Evolutionary conservation across 2,113 vertebrate genomes (phyloP).

Genomic region (Phrynosoma platyrhinos): DNA sequence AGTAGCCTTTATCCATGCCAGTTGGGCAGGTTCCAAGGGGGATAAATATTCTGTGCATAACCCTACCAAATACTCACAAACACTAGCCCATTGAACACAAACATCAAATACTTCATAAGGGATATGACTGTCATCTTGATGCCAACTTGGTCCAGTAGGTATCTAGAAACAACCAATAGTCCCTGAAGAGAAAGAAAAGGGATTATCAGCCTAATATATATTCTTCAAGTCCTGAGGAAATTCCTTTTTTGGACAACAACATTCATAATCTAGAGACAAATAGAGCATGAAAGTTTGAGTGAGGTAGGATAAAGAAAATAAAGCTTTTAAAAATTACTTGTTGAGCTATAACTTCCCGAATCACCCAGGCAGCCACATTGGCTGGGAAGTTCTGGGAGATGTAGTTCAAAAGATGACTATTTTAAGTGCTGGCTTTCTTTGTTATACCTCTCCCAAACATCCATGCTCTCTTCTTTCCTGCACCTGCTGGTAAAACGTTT

Average conservation of each 20-base stretch:
- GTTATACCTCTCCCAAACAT: not conserved
- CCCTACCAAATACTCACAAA: conserved; percentile 68
- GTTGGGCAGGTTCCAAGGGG: not conserved
- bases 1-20: not conserved
- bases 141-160: fast-evolving
- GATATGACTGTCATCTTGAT: conserved; percentile 62
- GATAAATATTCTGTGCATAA: not conserved
- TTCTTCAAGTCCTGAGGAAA: too few species aligned
- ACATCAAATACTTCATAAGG: conserved; percentile 74
- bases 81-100: conserved; percentile 71
- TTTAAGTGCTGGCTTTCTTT: not conserved
- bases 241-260: too few species aligned
- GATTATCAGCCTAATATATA: not conserved
- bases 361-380: too few species aligned
- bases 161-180: not conserved
- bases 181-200: not conserved
- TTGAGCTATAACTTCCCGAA: too few species aligned
- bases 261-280: too few species aligned
- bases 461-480: not conserved
- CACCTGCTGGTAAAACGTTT: not conserved
- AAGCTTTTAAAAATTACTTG: too few species aligned
- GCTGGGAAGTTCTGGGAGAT: too few species aligned
- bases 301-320: too few species aligned
- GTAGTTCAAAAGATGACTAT: too few species aligned
- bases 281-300: too few species aligned